These are phyloP conservation scores for Pasiphila rectangulata DNA, from an alignment of 2,888 invertebrate species.

Conservation along the genomic window DNA sequence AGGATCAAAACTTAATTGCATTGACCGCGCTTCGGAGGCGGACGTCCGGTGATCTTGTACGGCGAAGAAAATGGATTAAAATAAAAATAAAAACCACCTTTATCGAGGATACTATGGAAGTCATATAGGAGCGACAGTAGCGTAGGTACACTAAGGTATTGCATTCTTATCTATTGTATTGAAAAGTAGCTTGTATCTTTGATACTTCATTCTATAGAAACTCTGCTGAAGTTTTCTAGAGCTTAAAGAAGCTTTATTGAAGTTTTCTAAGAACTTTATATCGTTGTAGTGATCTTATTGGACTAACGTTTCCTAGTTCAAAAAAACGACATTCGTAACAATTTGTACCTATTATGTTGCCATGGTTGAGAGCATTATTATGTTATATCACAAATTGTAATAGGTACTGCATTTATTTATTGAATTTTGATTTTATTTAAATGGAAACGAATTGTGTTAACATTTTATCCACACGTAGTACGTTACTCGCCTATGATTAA, in stretches of 20 bases:
- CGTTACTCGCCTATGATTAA: no score
- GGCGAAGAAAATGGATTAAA: constrained; percentile 70
- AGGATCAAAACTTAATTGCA: constrained; percentile 77
- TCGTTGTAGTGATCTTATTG: no score
- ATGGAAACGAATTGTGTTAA: no score
- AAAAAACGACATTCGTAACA: no score
- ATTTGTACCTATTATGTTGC: no score
- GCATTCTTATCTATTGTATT: constrained; percentile 24
- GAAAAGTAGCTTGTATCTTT: constrained; percentile 20
- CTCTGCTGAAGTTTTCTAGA: constrained; percentile 2
- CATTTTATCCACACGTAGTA: no score
- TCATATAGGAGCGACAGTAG: constrained; percentile 16
- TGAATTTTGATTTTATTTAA: no score
- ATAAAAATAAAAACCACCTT: constrained; percentile 60
- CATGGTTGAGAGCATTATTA: no score
- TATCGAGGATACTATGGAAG: constrained; percentile 32
- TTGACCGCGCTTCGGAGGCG: constrained; percentile 63
- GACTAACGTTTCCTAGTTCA: no score
- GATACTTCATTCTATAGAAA: constrained; percentile 6
- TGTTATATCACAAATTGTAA: no score
- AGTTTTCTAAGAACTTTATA: no score
- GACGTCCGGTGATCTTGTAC: constrained; percentile 67
- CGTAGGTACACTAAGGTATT: constrained; percentile 13
- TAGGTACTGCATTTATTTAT: no score
- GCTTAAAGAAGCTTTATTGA: not conserved